A percentile compares a stretch with the other conserved stretches of the same genome.
These are phyloP conservation scores for Dendrocopos noguchii DNA, from an alignment of 2,113 vertebrate species.

Conservation along the genomic window DNA sequence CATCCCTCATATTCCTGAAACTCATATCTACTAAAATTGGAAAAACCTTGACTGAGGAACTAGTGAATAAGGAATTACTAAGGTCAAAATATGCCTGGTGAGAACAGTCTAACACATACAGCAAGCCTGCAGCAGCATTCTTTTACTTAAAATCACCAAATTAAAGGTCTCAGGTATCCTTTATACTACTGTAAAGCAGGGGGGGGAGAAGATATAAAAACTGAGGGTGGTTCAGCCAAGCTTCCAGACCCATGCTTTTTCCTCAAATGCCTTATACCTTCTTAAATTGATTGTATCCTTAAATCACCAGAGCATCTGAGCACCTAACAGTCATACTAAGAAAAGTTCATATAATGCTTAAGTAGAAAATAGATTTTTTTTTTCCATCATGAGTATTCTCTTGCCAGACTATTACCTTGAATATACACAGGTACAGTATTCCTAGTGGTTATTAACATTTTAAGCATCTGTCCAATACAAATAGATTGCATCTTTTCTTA, in stretches of 20 bases:
- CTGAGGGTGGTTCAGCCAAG: accelerated
- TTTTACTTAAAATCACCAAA: not conserved
- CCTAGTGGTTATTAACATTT: not conserved
- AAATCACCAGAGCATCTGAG: not conserved
- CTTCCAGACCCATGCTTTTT: not conserved
- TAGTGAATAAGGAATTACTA: not conserved
- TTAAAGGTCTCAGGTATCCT: not conserved
- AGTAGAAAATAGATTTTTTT: not conserved
- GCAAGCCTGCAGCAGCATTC: not conserved
- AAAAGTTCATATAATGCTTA: not conserved
- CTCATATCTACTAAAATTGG: not conserved
- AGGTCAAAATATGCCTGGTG: not conserved
- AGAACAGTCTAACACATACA: not conserved
- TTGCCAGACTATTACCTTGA: not conserved
- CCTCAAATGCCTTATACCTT: not conserved
- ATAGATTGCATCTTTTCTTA: not conserved
- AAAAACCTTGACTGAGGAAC: not conserved
- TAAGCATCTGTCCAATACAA: not conserved
- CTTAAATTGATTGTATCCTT: not conserved
- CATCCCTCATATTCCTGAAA: not conserved
- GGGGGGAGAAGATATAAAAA: no score
- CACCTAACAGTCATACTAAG: not conserved
- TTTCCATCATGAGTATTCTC: not conserved
- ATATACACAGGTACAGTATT: not conserved
- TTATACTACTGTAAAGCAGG: not conserved